phyloP scores from a whole-genome alignment of 2,113 vertebrate genomes.

The Embiotoca jacksoni region DNA sequence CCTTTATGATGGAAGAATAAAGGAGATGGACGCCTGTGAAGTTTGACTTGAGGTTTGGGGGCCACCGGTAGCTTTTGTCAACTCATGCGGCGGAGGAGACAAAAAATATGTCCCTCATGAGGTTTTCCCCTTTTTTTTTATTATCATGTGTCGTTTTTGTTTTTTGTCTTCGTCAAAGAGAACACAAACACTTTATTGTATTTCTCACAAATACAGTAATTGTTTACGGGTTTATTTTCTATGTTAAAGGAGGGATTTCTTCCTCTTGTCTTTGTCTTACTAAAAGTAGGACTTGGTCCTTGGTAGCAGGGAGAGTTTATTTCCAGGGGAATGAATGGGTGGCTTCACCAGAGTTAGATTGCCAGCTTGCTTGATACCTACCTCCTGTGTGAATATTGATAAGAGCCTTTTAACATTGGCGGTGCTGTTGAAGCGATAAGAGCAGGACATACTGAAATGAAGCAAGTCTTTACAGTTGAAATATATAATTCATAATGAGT shows the following conservation, averaged over 20 bases:
- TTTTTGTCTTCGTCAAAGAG: no score
- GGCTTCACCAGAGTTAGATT: slow-evolving; percentile 57
- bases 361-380: slow-evolving; percentile 47
- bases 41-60: not conserved
- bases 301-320: not conserved
- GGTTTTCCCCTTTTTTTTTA: no score
- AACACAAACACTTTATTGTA: not conserved
- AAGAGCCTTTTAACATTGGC: slow-evolving; percentile 55
- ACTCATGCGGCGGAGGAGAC: not conserved
- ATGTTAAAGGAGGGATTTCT: not conserved
- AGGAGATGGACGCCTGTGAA: not conserved
- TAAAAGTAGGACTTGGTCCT: not conserved
- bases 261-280: not conserved
- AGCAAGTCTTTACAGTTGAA: not conserved
- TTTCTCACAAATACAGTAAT: not conserved
- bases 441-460: not conserved
- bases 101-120: no score
- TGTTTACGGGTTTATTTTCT: no score
- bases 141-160: no score
- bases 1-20: not conserved
- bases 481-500: not conserved
- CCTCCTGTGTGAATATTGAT: slow-evolving; percentile 63
- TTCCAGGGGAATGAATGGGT: slow-evolving; percentile 40
- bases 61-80: not conserved
- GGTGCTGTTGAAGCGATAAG: slow-evolving; percentile 34